A percentile compares a stretch with the other conserved stretches of the same genome.
phyloP scores from a whole-genome alignment of 2,888 invertebrate genomes.

The Stegana nigrithorax region DNA sequence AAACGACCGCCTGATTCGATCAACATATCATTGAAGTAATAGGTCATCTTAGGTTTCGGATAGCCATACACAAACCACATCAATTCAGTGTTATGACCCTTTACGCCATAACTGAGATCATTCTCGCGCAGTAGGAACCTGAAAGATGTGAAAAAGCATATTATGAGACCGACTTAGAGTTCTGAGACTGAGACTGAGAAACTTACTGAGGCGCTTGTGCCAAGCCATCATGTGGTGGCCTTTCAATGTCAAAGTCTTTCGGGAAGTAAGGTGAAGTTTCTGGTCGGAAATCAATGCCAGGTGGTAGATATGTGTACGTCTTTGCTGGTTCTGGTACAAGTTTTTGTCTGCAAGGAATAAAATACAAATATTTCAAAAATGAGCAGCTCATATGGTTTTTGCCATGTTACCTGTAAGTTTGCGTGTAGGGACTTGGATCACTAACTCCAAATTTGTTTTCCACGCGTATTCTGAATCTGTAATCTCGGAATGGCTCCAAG shows the following conservation, averaged over 20 bases:
- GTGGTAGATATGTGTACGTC: slow-evolving; percentile 82
- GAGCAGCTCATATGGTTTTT: not conserved
- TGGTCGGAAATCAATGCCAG: slow-evolving; percentile 85
- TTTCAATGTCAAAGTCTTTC: slow-evolving; percentile 90
- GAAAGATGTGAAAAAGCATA: too few relatives aligned
- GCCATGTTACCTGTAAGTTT: slow-evolving; percentile 73
- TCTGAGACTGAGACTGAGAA: not conserved
- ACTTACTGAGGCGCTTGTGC: slow-evolving; percentile 79
- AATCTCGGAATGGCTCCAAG: slow-evolving; percentile 92
- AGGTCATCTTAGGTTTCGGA: slow-evolving; percentile 93
- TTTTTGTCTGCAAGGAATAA: slow-evolving; percentile 71
- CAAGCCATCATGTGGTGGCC: slow-evolving; percentile 86
- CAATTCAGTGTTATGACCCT: slow-evolving; percentile 88
- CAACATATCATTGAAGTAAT: slow-evolving; percentile 85
- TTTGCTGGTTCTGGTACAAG: slow-evolving; percentile 84
- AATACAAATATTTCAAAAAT: not conserved
- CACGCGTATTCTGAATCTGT: slow-evolving; percentile 94
- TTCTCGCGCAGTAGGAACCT: slow-evolving; percentile 88
- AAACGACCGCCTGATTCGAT: slow-evolving; percentile 87
- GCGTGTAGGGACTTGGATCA: slow-evolving; percentile 93
- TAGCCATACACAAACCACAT: slow-evolving; percentile 97
- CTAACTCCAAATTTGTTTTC: slow-evolving; percentile 97
- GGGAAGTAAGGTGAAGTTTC: slow-evolving; percentile 90
- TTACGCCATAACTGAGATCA: slow-evolving; percentile 91
- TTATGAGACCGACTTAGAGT: not conserved